Base-by-base conservation (phyloP, 2,797 vertebrate genomes). In the Odontamblyopus lacepedii region DNA sequence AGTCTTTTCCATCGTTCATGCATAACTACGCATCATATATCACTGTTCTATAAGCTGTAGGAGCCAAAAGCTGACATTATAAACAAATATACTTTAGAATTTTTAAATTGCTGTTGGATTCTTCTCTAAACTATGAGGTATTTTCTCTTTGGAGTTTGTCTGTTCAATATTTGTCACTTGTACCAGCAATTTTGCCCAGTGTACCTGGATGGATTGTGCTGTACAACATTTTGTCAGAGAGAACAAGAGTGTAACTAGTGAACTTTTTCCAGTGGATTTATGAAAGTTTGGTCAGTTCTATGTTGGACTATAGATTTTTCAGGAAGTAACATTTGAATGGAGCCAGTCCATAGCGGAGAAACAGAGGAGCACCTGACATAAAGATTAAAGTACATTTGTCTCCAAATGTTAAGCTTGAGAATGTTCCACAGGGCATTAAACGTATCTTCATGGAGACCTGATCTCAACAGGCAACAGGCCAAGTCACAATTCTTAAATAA, bases 1-100 rank as follows among this genome's bases (percentile, higher is more conserved):
- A 77, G 83, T 87, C 73, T 73, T 89, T 84, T 83, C 70, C 83
- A 87, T 88, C 73, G 89, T 88, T 88, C 83, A 88, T 87, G 77
- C 82, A 81, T 85, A 92, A 84, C 68, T 74, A 65, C 85, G 71
- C 73, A 78, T 72, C 68, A 84, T 85, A 84, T 48, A 89, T 90
- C 83, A 90, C 50, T 55, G 79, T 68, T 63, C 60, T 30, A 12
- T 19, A 32, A 67, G 78, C 38, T 67, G 44, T 35, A 67, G 51
- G 44, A 69, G 26, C 38, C 19, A 19, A 50, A 18, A 65, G 41
- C n/a, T 26, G 63, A 41, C 19, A 26, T 64, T 15, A 63, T n/a
- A 26, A 44, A 44, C 44, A 5, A 16, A 38, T 6, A 44, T 27
- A 2, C 5, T 16, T 50, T 66, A 29, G 13, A 66, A 66, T 3